A percentile compares a stretch with the other conserved stretches of the same genome.
These are phyloP conservation scores for Margarornis squamiger DNA, from an alignment of 2,797 vertebrate genomes.

Conservation along the genomic window DNA sequence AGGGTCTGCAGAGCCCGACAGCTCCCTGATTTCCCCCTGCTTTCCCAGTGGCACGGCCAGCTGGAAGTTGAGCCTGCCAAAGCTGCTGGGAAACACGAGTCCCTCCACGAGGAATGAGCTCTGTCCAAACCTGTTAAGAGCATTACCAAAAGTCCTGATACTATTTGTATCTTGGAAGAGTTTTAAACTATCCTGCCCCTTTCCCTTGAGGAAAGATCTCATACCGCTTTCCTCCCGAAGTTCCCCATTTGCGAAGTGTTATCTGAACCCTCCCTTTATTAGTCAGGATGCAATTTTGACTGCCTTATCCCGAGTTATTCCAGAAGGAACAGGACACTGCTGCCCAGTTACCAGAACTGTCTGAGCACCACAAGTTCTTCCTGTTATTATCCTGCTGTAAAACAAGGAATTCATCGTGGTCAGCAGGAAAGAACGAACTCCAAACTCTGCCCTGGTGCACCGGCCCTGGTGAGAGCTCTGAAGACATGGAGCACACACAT, in stretches of 20 bases:
- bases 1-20: neutral
- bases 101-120: neutral
- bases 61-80: neutral
- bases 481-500: neutral
- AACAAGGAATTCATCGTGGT: neutral
- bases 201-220: constrained; percentile 37
- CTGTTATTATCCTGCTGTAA: neutral
- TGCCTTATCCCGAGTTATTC: neutral
- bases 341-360: constrained; percentile 5
- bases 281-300: neutral
- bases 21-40: neutral
- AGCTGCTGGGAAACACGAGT: neutral
- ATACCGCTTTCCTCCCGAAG: neutral
- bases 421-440: neutral
- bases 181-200: neutral
- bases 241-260: neutral
- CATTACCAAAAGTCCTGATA: neutral
- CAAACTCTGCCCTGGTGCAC: neutral
- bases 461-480: neutral
- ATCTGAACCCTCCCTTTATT: neutral
- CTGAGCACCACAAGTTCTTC: neutral
- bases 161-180: neutral
- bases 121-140: neutral
- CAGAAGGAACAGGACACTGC: neutral
- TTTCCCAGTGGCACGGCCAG: neutral